Conservation (phyloP, 2,113 vertebrate species). For the Ivindomyrus marchei region DNA sequence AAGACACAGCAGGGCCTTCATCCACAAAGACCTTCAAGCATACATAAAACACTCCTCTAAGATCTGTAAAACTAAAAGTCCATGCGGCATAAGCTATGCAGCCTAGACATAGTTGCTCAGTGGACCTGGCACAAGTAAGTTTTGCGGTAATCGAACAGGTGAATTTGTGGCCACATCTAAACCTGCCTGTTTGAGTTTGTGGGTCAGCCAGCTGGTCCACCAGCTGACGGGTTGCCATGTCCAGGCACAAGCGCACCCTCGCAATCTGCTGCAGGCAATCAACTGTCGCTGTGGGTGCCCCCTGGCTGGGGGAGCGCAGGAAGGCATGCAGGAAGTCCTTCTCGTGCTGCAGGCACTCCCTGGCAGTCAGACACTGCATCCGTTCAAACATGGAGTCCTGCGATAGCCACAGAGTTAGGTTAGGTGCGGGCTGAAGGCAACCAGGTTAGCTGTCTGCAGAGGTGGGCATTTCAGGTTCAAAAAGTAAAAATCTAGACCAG, state of each 20-base stretch:
- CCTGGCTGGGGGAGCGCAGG: not conserved
- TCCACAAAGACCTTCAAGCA: not conserved
- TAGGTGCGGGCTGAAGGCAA: not conserved
- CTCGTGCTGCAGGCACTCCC: conserved; percentile 33
- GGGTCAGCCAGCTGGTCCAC: not conserved
- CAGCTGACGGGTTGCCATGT: conserved; percentile 51
- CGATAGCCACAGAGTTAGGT: not conserved
- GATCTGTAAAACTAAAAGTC: not conserved
- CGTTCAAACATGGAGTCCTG: conserved; percentile 76
- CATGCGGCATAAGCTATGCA: not conserved
- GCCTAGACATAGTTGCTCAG: not conserved
- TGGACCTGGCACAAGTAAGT: not conserved
- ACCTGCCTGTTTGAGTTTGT: not conserved
- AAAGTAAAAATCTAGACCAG: not conserved
- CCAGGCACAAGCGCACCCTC: conserved; percentile 59
- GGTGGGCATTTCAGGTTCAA: not conserved
- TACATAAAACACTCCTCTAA: not conserved
- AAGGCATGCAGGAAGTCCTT: conserved; percentile 45
- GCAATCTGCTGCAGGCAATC: conserved; percentile 65
- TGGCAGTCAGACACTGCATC: conserved; percentile 31
- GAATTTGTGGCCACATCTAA: not conserved
- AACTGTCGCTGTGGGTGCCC: conserved; percentile 38
- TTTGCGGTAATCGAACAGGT: not conserved
- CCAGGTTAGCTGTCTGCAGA: not conserved
- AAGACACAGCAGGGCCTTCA: not conserved